A percentile compares a stretch with the other conserved stretches of the same genome.
Conservation (phyloP, 2,797 vertebrate species). For the Acropternis orthonyx region DNA sequence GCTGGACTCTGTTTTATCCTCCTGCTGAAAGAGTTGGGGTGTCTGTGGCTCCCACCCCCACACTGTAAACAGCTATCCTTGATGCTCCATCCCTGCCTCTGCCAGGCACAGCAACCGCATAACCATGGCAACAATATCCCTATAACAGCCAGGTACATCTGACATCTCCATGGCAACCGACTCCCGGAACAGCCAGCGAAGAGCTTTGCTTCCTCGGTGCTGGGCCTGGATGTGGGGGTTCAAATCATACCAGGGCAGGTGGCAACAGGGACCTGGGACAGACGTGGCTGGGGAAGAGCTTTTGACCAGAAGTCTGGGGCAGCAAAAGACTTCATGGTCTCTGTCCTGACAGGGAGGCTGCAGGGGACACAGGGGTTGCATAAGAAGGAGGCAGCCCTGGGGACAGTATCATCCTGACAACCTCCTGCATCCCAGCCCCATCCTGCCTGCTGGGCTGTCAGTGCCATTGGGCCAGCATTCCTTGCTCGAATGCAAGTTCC, state of each 20-base stretch:
- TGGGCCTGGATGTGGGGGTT: background rate
- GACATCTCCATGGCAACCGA: constrained; percentile 48
- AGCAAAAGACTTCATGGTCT: background rate
- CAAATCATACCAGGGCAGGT: background rate
- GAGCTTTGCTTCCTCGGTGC: background rate
- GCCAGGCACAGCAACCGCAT: background rate
- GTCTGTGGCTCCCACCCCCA: background rate
- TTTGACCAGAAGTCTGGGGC: accelerated
- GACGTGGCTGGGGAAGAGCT: background rate
- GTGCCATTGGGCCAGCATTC: accelerated
- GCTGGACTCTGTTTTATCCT: background rate
- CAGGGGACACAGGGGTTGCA: background rate
- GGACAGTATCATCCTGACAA: background rate
- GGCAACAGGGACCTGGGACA: background rate
- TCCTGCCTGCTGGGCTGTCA: background rate
- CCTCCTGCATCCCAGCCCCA: background rate
- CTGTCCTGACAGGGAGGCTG: background rate
- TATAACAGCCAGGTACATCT: constrained; percentile 60
- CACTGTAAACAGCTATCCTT: background rate
- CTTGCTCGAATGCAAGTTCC: background rate
- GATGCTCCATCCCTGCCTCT: background rate
- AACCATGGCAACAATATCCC: constrained; percentile 53
- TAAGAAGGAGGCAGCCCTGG: background rate
- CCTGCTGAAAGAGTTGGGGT: background rate
- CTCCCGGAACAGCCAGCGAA: background rate